Conservation (phyloP, 2,113 vertebrate genomes). For the Cyprinodon brontotheroides region DNA sequence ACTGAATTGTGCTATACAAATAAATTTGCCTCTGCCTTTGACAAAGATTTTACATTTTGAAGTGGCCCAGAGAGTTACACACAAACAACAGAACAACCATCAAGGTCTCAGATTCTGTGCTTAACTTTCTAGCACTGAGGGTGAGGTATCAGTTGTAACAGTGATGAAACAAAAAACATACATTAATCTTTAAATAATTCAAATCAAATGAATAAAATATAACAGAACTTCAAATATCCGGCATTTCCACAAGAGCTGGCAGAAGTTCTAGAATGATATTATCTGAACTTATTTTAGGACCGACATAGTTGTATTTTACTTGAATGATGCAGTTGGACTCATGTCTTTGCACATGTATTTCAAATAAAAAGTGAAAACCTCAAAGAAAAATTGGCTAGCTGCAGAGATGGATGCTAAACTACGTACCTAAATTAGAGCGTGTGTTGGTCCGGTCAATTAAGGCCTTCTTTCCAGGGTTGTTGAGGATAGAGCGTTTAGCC, state of each 20-base stretch:
- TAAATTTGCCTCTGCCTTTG: no score
- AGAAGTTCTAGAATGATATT: conserved; percentile 9
- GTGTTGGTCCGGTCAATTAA: conserved; percentile 97
- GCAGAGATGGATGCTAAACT: neutral
- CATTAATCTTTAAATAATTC: conserved; percentile 13
- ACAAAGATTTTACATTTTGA: neutral
- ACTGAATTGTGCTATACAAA: no score
- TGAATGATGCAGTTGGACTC: conserved; percentile 14
- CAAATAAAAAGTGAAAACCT: neutral
- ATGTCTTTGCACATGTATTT: neutral
- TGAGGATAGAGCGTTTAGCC: conserved; percentile 96
- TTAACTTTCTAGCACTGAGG: neutral
- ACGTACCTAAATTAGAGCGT: conserved; percentile 92
- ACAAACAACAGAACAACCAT: neutral
- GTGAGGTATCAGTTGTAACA: neutral
- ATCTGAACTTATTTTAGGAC: conserved; percentile 16
- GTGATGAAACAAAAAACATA: neutral
- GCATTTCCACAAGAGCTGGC: conserved; percentile 14
- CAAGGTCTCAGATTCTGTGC: neutral
- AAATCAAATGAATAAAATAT: conserved; percentile 9
- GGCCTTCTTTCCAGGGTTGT: conserved; percentile 97
- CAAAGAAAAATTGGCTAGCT: neutral
- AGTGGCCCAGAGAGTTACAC: neutral
- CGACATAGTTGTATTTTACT: conserved; percentile 7
- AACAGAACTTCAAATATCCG: conserved; percentile 17